Conservation (phyloP, 2,888 invertebrate species). For the Rambutsinella grinnellia region DNA sequence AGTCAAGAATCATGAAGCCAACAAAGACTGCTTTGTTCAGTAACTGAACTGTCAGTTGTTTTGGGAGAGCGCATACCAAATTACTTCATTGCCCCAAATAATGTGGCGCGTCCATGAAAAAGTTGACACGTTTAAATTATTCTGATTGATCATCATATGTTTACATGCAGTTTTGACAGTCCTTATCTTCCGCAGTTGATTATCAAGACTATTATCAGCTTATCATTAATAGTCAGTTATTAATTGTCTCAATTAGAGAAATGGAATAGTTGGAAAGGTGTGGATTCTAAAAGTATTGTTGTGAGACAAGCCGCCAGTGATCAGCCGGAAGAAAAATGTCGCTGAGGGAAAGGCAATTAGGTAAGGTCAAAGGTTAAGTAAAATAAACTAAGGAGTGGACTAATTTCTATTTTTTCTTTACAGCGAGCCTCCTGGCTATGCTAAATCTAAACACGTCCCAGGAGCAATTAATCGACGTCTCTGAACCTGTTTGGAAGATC, state of each 20-base stretch:
- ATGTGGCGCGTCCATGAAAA: conserved; percentile 30
- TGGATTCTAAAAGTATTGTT: not conserved
- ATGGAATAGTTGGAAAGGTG: not conserved
- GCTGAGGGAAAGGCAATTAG: conserved; percentile 29
- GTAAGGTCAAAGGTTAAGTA: conserved; percentile 9
- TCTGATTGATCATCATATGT: conserved; percentile 32
- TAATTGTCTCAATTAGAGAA: not conserved
- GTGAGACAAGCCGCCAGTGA: too few relatives aligned
- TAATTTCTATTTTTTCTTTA: conserved; percentile 67
- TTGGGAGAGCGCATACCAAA: too few relatives aligned
- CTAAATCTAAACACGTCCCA: conserved; percentile 77
- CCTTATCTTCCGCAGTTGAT: too few relatives aligned
- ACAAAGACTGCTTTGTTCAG: too few relatives aligned
- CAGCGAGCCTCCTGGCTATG: conserved; percentile 95
- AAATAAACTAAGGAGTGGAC: not conserved
- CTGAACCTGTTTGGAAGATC: conserved; percentile 96
- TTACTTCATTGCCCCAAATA: conserved; percentile 9
- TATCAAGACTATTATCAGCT: too few relatives aligned
- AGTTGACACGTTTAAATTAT: conserved; percentile 39
- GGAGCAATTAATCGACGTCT: conserved; percentile 80
- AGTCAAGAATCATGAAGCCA: too few relatives aligned
- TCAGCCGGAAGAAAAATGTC: too few relatives aligned
- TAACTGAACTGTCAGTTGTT: too few relatives aligned
- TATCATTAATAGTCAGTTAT: not conserved
- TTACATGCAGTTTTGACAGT: conserved; percentile 2